A percentile compares a stretch with the other conserved stretches of the same genome.
phyloP scores from a whole-genome alignment of 2,113 vertebrate species.

The Lepisosteus osseus region DNA sequence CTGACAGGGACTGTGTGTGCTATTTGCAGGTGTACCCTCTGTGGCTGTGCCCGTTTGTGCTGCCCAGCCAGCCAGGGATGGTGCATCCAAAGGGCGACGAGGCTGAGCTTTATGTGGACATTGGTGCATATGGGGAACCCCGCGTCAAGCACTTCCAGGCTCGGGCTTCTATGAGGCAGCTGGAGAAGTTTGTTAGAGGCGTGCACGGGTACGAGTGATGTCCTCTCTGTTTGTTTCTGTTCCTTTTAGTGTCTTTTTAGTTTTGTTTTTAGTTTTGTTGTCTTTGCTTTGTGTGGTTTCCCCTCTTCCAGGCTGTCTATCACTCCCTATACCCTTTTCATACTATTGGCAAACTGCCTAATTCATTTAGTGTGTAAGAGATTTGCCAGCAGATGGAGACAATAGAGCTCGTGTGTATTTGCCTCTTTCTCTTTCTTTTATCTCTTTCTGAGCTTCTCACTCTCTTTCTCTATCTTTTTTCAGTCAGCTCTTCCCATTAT shows the following conservation, averaged over 20 bases:
- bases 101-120: slow-evolving; percentile 87
- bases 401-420: too few species aligned
- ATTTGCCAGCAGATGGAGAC: too few species aligned
- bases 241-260: too few species aligned
- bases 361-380: too few species aligned
- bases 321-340: too few species aligned
- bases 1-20: background rate
- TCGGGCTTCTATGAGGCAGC: slow-evolving; percentile 79
- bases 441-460: background rate
- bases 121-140: slow-evolving; percentile 92
- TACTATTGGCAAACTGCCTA: too few species aligned
- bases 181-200: slow-evolving; percentile 92
- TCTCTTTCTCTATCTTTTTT: background rate
- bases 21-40: slow-evolving; percentile 87
- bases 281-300: too few species aligned
- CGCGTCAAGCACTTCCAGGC: slow-evolving; percentile 90
- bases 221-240: too few species aligned
- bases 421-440: too few species aligned
- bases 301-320: too few species aligned
- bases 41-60: slow-evolving; percentile 91
- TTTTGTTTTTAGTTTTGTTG: too few species aligned
- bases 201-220: slow-evolving; percentile 82
- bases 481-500: too few species aligned
- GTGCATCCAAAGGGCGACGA: slow-evolving; percentile 89
- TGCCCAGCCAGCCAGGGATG: slow-evolving; percentile 87